Conservation (phyloP, 2,888 invertebrate species). For the Caenorhabditis sinica region DNA sequence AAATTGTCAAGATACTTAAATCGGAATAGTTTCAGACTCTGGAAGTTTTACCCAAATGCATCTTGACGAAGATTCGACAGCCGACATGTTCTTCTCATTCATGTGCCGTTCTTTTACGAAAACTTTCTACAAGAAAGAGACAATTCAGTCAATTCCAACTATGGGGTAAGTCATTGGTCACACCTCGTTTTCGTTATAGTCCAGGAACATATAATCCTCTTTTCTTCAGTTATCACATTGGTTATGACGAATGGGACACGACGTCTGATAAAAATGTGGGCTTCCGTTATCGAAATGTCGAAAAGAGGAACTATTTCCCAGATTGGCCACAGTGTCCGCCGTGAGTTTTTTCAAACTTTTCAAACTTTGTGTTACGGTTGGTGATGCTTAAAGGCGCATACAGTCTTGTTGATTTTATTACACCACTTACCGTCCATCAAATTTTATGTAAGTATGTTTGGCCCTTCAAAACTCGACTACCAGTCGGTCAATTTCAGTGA, state of each 20-base stretch:
- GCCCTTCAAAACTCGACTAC: too few species aligned
- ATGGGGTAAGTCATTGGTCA: constrained; percentile 37
- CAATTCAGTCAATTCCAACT: constrained; percentile 69
- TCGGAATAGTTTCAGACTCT: constrained; percentile 73
- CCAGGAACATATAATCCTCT: background rate
- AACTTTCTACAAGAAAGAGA: constrained; percentile 57
- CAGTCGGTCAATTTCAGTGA: too few species aligned
- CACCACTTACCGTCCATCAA: too few species aligned
- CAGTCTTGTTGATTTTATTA: too few species aligned
- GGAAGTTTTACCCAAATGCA: constrained; percentile 75
- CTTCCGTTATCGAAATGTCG: constrained; percentile 79
- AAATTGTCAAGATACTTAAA: too few species aligned
- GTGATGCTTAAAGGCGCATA: too few species aligned
- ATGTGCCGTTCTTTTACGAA: constrained; percentile 76
- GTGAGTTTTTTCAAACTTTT: constrained; percentile 62
- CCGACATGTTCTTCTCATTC: constrained; percentile 74
- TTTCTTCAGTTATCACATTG: constrained; percentile 68
- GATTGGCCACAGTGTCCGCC: constrained; percentile 79
- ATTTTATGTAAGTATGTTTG: too few species aligned
- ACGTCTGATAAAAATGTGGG: constrained; percentile 76
- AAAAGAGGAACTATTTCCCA: constrained; percentile 78
- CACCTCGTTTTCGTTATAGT: constrained; percentile 13
- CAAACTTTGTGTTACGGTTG: background rate
- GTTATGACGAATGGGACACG: constrained; percentile 77
- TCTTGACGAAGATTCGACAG: constrained; percentile 59